These are phyloP conservation scores for Monoplex corrugatus DNA, from an alignment of 2,888 invertebrate genomes.

Conservation along the genomic window DNA sequence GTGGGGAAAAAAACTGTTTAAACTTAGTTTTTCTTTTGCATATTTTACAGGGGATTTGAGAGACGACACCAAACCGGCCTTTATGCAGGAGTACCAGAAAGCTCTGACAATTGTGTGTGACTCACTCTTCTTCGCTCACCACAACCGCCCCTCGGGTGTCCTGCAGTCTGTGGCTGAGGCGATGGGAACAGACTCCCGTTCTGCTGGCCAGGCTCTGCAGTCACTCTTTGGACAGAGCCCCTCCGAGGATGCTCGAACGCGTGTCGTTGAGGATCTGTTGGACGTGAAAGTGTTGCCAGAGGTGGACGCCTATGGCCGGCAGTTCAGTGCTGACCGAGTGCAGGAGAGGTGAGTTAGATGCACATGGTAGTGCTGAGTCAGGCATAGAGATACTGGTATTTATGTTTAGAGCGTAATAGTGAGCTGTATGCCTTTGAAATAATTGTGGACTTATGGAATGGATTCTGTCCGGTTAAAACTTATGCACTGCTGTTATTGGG, in stretches of 20 bases:
- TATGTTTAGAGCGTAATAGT: too few relatives aligned
- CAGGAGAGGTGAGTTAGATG: slow-evolving; percentile 68
- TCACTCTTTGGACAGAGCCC: slow-evolving; percentile 75
- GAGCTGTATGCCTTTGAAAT: too few relatives aligned
- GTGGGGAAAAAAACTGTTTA: too few relatives aligned
- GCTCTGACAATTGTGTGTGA: slow-evolving; percentile 78
- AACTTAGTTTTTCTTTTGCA: too few relatives aligned
- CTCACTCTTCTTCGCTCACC: slow-evolving; percentile 79
- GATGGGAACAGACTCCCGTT: slow-evolving; percentile 47
- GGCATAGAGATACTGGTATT: neutral
- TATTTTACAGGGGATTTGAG: slow-evolving; percentile 74
- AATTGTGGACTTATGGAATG: too few relatives aligned
- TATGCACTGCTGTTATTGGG: too few relatives aligned
- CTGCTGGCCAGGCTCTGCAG: slow-evolving; percentile 70
- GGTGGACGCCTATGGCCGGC: slow-evolving; percentile 62
- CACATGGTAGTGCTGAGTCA: too few relatives aligned
- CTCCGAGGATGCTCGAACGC: slow-evolving; percentile 75
- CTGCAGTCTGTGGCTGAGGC: slow-evolving; percentile 61
- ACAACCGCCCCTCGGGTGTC: slow-evolving; percentile 65
- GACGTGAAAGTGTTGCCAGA: slow-evolving; percentile 75
- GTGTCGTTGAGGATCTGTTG: slow-evolving; percentile 76
- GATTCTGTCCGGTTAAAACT: too few relatives aligned
- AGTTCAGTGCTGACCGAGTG: slow-evolving; percentile 53
- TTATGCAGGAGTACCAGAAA: slow-evolving; percentile 76
- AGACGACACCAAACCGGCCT: slow-evolving; percentile 77